Evolutionary conservation across 2,113 vertebrate species (phyloP).

Genomic region (Catagonus wagneri): DNA sequence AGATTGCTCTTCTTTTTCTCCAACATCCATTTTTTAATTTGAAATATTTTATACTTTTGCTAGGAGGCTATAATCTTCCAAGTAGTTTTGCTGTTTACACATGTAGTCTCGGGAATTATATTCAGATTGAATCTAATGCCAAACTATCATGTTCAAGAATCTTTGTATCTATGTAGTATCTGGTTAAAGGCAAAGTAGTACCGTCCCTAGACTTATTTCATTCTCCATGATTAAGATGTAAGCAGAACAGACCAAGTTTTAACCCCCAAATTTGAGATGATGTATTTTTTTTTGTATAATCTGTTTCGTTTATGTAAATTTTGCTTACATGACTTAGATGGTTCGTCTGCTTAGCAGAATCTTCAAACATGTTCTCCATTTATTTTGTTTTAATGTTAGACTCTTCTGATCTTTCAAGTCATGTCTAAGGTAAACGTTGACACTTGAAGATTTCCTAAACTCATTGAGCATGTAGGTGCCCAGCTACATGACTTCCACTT

Average conservation of each 20-base stretch:
- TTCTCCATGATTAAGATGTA: constrained; percentile 88
- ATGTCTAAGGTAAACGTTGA: neutral
- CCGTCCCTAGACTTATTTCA: constrained; percentile 83
- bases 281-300: constrained; percentile 89
- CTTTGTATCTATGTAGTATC: neutral
- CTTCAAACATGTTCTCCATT: neutral
- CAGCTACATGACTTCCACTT: neutral
- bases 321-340: neutral
- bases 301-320: neutral
- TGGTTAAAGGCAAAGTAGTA: constrained; percentile 91
- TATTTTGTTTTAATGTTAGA: neutral
- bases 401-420: neutral
- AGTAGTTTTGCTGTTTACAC: neutral
- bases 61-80: neutral
- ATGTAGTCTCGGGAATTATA: constrained; percentile 5
- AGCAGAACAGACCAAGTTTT: constrained; percentile 92
- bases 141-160: neutral
- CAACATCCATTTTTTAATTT: neutral
- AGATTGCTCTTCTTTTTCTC: neutral
- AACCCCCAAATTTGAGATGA: constrained; percentile 92
- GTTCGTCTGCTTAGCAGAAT: neutral
- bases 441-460: neutral
- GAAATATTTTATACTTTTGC: neutral
- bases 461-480: neutral
- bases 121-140: neutral